Evolutionary conservation across 2,113 vertebrate species (phyloP), one percentile per base, ranked within the genome.

Genomic region (Callithrix jacchus): DNA sequence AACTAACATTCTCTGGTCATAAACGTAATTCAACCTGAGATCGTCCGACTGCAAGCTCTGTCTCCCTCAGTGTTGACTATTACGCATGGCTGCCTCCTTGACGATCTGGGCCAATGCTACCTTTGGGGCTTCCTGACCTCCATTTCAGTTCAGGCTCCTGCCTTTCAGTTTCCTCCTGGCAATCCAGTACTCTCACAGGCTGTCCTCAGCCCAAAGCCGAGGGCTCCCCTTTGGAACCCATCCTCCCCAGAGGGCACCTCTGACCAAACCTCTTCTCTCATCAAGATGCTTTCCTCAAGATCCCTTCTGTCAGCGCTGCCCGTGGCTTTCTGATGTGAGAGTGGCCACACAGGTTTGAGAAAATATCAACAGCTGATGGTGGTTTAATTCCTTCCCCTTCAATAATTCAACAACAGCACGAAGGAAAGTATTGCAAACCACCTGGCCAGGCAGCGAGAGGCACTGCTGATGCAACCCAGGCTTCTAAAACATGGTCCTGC

Each of bases 51-150:
- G 17, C 68, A 64, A 37, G 21, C 6, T 27, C 20, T 9, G 1
- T 2, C 0, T 3, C 1, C 16, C 8, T 21, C 56, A 49, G 13
- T 25, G 35, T 6, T 80, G 49, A 49, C 49, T 52, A 9, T 25
- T 20, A 21, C 12, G 56, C 3, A 76, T 1, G 3, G 35, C 37
- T 0, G 0, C 18, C 23, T 64, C 32, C 56, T 3, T n/a, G 18
- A 91, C 3, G 23, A 12, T 35, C 10, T 42, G 13, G 23, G 21
- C 37, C 42, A 58, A 27, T 2, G 0, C 1, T 79, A 12, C 5
- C 16, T 49, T 42, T 8, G 32, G 32, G 37, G 10, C 11, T 71
- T 74, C 25, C 32, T 66, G 32, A 76, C 42, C 17, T 79, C 27
- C 5, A 3, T 35, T 91, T 12, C 30, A 66, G 13, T 45, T 80